phyloP scores from a whole-genome alignment of 2,888 invertebrate species.

The Monoplex corrugatus region DNA sequence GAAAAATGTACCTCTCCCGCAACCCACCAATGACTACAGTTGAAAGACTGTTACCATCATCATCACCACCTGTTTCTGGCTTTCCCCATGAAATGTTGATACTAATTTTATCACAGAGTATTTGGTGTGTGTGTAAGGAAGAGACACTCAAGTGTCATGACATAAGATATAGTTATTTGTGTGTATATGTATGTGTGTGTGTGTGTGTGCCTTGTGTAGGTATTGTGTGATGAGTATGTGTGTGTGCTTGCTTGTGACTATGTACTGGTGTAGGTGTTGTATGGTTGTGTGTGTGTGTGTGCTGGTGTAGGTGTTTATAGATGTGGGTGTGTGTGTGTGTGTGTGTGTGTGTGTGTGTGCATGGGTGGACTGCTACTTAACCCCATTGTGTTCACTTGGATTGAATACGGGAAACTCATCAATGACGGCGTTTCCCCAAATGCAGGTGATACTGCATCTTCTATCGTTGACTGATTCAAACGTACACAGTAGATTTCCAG shows the following conservation, averaged over 20 bases:
- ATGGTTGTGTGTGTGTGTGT: not conserved
- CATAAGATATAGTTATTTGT: too few relatives aligned
- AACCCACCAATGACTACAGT: too few relatives aligned
- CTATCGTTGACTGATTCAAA: too few relatives aligned
- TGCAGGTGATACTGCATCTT: too few relatives aligned
- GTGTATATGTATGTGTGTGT: not conserved
- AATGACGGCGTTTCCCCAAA: not conserved
- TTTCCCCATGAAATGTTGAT: too few relatives aligned
- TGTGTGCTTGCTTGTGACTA: not conserved
- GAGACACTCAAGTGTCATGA: too few relatives aligned
- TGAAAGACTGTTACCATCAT: too few relatives aligned
- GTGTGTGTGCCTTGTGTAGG: not conserved
- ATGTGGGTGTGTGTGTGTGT: not conserved
- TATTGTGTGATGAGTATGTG: not conserved
- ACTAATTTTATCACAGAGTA: too few relatives aligned
- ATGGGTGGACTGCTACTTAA: constrained; percentile 7
- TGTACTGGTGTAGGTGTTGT: not conserved
- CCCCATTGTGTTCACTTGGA: constrained; percentile 17
- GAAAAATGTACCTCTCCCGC: too few relatives aligned
- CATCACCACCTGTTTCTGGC: too few relatives aligned
- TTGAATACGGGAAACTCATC: not conserved
- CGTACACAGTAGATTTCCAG: not conserved
- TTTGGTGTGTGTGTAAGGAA: too few relatives aligned
- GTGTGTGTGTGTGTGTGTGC: not conserved
- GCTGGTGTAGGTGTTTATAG: not conserved